Conservation (phyloP, 2,113 vertebrate genomes). For the Uropsilus gracilis region DNA sequence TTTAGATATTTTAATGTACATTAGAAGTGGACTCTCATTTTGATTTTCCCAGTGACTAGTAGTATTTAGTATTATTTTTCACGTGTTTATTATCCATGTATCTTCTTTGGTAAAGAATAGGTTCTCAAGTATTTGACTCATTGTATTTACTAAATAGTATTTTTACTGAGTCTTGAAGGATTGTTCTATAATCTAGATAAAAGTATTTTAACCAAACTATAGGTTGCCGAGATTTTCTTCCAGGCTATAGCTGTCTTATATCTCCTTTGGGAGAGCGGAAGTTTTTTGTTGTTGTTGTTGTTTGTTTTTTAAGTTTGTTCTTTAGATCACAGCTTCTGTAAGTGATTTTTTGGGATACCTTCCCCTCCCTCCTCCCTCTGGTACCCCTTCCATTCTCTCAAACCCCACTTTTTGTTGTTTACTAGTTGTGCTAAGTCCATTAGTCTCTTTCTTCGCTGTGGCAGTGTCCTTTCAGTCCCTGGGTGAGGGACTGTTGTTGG, state of each 20-base stretch:
- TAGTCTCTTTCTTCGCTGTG: too few relatives aligned
- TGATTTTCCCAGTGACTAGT: neutral
- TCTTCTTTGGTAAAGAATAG: neutral
- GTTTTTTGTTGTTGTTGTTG: too few relatives aligned
- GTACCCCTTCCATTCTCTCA: too few relatives aligned
- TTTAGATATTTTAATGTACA: neutral
- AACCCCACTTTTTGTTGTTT: too few relatives aligned
- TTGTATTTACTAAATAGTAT: neutral
- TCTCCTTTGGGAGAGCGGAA: neutral
- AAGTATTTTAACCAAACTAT: neutral
- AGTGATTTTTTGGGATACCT: too few relatives aligned
- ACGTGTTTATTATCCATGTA: neutral
- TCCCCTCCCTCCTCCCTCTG: too few relatives aligned
- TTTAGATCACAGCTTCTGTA: too few relatives aligned
- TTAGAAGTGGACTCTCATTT: neutral
- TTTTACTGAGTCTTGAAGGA: neutral
- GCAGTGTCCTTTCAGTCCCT: too few relatives aligned
- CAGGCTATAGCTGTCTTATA: neutral
- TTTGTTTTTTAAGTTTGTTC: too few relatives aligned
- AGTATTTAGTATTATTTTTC: neutral
- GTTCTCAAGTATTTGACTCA: neutral
- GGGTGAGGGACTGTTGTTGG: too few relatives aligned
- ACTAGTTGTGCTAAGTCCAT: too few relatives aligned
- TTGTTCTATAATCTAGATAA: neutral
- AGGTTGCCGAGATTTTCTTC: neutral